Base-by-base conservation (phyloP, 1,140 invertebrate species). In the Polypedilum pembai region DNA sequence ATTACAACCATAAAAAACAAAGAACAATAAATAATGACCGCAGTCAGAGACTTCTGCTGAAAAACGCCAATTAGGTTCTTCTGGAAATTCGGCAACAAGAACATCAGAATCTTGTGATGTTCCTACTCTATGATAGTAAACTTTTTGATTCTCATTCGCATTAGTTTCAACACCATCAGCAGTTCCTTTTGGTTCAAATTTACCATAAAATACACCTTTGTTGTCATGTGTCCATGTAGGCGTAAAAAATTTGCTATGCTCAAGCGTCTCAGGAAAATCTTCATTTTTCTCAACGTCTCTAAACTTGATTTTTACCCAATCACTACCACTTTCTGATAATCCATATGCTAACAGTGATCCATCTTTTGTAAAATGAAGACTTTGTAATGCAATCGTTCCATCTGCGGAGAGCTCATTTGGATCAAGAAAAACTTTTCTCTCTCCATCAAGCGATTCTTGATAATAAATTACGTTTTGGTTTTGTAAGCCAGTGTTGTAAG, bases 191-290 rank as follows among this genome's bases (percentile, higher is more conserved):
- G 45, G 93, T 89, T 17, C 93, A 91, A 84, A 87, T 87, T 8
- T n/a, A 77, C 92, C 92, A 85, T 99, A 99, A 84, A 99, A 99
- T 74, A 99, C 87, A 74, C 96, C 97, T 78, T 90, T 89, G 81
- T 98, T 91, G 81, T 99, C 96, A 79, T 95, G 94, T 45, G 94
- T 96, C 96, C 97, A 99, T 0, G 93, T 86, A 80, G 98, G 88
- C 8, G 88, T 86, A 0, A 94, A 92, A 83, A 94, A 98, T 83
- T 98, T 98, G 0, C 97, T 91, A 80, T 94, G 93, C 78, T 94
- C 89, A 75, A 99, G 84, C 8, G 90, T 84, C 83, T 99, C 98
- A 3, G 90, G 87, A 77, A 95, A 92, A 80, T 98, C 93, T 81
- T 95, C 87, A 75, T 90, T 90, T 75, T 91, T 92, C 74, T 87